Base-by-base conservation (phyloP, 2,888 invertebrate genomes). In the Andrena chrysosceles region DNA sequence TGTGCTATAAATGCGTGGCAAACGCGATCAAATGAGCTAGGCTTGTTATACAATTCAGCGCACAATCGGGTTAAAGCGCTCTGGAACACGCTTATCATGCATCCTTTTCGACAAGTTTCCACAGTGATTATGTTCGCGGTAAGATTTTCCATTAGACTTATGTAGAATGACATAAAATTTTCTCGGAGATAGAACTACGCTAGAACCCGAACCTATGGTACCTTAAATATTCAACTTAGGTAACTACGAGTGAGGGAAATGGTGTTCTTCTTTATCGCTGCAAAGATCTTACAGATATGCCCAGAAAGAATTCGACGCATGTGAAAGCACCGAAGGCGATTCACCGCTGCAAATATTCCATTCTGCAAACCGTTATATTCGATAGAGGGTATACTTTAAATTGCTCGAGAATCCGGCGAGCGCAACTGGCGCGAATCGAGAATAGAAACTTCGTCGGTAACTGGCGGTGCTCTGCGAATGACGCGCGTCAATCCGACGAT, bases 1-100 rank as follows among this genome's bases (percentile, higher is more conserved):
- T 16, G 29, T 29, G 2, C 26, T 29, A 42, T 29, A 54, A 52
- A 26, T 20, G 31, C 67, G 33, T n/a, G 13, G 33, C 42, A 16
- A 62, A 76, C 2, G 33, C 56, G 56, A 77, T 76, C 63, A 64
- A 63, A 76, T 35, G 33, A 78, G 48, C 63, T 33, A 10, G 23
- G 31, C 10, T 35, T 52, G 74, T 78, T 62, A 63, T 31, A 23
- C 56, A 31, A 20, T 23, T 35, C 16, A 49, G 31, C 42, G 56
- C 56, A 3, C 66, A 56, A 73, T 66, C 73, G 66, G 42, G 42
- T 73, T 66, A 56, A 33, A 54, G 54, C 33, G 54, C 16, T 3
- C 0, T 3, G 16, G 16, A 23, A 68, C 33, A 68, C 20, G 29
- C 67, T 68, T 54, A 54, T 54, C 13, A 7, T 5, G 23, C 6